A percentile compares a stretch with the other conserved stretches of the same genome.
Evolutionary conservation across 2,888 invertebrate species (phyloP).

Genomic region (Tetheella fluctuosa): DNA sequence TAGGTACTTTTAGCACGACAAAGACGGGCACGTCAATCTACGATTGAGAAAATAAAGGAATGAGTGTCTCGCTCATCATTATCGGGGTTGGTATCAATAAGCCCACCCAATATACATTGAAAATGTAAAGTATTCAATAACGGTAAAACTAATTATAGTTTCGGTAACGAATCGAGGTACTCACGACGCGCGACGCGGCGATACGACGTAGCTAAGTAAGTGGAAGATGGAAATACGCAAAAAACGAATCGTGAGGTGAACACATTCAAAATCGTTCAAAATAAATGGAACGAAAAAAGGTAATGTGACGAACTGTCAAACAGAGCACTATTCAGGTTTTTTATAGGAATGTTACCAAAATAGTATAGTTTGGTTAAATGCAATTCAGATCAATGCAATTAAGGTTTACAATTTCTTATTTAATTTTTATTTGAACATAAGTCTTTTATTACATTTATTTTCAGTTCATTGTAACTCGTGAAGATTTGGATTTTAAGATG

Average conservation of each 20-base stretch:
- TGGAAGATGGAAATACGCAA: conserved; percentile 63
- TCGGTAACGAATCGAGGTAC: conserved; percentile 72
- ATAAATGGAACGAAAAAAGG: conserved; percentile 53
- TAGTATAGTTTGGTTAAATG: background rate
- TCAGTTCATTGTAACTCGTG: background rate
- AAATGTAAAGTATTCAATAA: conserved; percentile 69
- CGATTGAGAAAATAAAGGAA: conserved; percentile 62
- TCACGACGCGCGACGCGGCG: conserved; percentile 53
- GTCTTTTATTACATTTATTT: background rate
- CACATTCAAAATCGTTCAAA: conserved; percentile 60
- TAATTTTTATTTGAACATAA: background rate
- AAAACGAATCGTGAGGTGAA: conserved; percentile 71
- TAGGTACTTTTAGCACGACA: conserved; percentile 11
- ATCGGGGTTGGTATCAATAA: conserved; percentile 51
- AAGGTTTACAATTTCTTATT: background rate
- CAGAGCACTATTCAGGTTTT: conserved; percentile 20
- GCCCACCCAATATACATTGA: conserved; percentile 58
- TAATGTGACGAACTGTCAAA: conserved; percentile 50
- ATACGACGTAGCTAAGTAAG: conserved; percentile 50
- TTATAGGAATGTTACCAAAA: conserved; percentile 6
- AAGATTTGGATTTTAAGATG: background rate
- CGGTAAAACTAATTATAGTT: conserved; percentile 78
- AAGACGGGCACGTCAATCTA: conserved; percentile 29
- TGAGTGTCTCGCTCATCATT: conserved; percentile 61
- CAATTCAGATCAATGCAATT: conserved; percentile 7